Percentiles rank a stretch among this genome's conserved stretches.
Conservation (phyloP, 2,113 vertebrate genomes). For the Hydrochoerus hydrochaeris region DNA sequence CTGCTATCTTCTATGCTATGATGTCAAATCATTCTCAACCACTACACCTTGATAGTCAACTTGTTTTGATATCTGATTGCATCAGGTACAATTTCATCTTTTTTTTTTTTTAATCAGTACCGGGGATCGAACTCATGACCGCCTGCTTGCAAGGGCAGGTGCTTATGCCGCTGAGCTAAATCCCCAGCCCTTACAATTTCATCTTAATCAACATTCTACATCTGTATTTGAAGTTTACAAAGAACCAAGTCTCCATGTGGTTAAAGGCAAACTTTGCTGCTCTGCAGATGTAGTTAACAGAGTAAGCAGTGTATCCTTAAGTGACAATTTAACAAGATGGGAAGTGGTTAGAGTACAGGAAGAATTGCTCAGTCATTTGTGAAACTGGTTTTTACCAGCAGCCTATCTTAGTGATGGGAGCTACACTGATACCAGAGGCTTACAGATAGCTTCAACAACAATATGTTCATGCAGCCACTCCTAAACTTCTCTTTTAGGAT, state of each 20-base stretch:
- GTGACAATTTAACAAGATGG: constrained; percentile 91
- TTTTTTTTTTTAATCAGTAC: too few relatives aligned
- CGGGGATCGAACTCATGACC: too few relatives aligned
- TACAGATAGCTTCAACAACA: constrained; percentile 87
- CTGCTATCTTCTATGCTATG: background rate
- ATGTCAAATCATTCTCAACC: background rate
- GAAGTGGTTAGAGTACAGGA: constrained; percentile 89
- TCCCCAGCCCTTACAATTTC: background rate
- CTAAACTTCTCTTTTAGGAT: constrained; percentile 86
- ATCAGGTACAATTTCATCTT: constrained; percentile 67
- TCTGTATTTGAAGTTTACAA: constrained; percentile 87
- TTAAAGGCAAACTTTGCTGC: constrained; percentile 89
- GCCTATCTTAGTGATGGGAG: constrained; percentile 87
- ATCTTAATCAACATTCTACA: constrained; percentile 86
- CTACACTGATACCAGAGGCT: constrained; percentile 82
- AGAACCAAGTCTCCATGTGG: constrained; percentile 87
- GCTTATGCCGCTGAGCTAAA: too few relatives aligned
- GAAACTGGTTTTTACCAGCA: constrained; percentile 88
- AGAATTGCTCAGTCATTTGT: constrained; percentile 90
- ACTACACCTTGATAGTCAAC: background rate
- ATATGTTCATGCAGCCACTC: constrained; percentile 85
- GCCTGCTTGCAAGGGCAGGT: too few relatives aligned
- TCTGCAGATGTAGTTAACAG: constrained; percentile 76
- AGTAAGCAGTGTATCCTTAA: constrained; percentile 88
- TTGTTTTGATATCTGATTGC: background rate